Percentiles rank a stretch among this genome's conserved stretches.
Evolutionary conservation across 1,140 invertebrate species (phyloP).

Genomic region (Drosophila grimshawi): DNA sequence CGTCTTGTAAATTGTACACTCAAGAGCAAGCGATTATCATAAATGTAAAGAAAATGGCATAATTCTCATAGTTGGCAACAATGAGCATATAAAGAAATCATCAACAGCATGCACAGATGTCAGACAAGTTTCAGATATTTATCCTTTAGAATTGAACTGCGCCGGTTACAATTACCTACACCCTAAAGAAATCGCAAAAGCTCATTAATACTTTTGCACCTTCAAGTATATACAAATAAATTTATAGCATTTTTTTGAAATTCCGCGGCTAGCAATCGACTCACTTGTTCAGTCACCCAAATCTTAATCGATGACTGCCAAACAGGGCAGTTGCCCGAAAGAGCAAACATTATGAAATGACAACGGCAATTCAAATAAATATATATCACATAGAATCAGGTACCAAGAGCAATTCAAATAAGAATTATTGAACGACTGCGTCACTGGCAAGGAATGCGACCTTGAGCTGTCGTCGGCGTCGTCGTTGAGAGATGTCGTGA

Average conservation of each 20-base stretch:
- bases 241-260: no score
- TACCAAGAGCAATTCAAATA: constrained; percentile 38
- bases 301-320: not conserved
- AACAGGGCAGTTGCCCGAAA: not conserved
- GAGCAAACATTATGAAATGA: not conserved
- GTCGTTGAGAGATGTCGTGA: constrained; percentile 70
- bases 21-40: no score
- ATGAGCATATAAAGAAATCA: not conserved
- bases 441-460: constrained; percentile 72
- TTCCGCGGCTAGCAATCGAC: no score
- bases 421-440: constrained; percentile 68
- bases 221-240: no score
- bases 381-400: constrained; percentile 26
- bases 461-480: constrained; percentile 69
- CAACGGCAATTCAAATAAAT: constrained; percentile 26
- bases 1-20: no score
- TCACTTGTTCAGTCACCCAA: no score
- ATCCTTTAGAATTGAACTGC: not conserved
- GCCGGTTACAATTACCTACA: no score
- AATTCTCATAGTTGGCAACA: not conserved
- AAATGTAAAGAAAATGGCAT: constrained; percentile 4
- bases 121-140: no score
- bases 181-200: no score
- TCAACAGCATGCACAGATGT: not conserved
- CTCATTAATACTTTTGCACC: no score